Conservation (phyloP, 2,888 invertebrate species). For the Parochlus steinenii region DNA sequence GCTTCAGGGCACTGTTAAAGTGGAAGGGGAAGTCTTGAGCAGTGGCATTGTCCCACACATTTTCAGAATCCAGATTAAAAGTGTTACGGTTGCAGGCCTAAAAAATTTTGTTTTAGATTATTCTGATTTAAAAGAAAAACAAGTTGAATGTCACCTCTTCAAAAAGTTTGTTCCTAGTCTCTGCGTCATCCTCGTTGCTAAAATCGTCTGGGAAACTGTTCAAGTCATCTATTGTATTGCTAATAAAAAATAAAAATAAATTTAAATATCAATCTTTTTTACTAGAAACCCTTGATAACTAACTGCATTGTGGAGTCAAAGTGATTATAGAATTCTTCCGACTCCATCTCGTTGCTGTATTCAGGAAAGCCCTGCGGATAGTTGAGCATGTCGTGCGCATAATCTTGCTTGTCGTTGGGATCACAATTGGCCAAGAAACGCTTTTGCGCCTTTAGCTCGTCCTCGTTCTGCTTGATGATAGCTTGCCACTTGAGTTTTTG, state of each 20-base stretch:
- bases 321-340: conserved; percentile 18
- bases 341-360: conserved; percentile 18
- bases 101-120: neutral
- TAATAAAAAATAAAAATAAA: conserved; percentile 6
- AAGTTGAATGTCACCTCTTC: conserved; percentile 3
- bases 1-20: conserved; percentile 1
- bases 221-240: conserved; percentile 9
- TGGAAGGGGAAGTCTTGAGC: conserved; percentile 4
- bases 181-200: conserved; percentile 10
- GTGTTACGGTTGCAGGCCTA: conserved; percentile 5
- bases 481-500: neutral
- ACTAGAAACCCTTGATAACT: conserved; percentile 8
- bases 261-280: neutral
- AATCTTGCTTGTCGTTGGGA: conserved; percentile 25
- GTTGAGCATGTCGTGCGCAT: conserved; percentile 19
- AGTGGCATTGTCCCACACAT: conserved; percentile 6
- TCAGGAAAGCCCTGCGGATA: conserved; percentile 23
- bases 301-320: conserved; percentile 17
- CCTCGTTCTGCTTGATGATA: conserved; percentile 5
- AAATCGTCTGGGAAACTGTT: conserved; percentile 7
- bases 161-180: conserved; percentile 5
- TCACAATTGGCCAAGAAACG: conserved; percentile 25
- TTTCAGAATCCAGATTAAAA: neutral
- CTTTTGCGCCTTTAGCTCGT: conserved; percentile 23
- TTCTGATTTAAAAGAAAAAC: neutral